Percentiles rank a stretch among this genome's conserved stretches.
These are phyloP conservation scores for Oscheius myriophilus DNA, from an alignment of 2,888 invertebrate species.

Conservation along the genomic window DNA sequence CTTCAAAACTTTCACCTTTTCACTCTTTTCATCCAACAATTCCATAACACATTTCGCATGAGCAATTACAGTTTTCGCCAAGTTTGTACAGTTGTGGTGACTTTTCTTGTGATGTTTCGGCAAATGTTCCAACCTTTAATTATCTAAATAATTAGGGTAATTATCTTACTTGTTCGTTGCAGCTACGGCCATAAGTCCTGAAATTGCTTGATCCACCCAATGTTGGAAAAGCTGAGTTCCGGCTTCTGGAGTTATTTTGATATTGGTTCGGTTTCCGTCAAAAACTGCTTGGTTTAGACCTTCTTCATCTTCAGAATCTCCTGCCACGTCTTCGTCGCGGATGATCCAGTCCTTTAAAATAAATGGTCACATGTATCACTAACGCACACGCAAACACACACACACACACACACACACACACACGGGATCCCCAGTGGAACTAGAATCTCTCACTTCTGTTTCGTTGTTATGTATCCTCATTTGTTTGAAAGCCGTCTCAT, in stretches of 20 bases:
- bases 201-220: constrained; percentile 61
- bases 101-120: constrained; percentile 25
- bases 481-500: constrained; percentile 35
- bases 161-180: constrained; percentile 53
- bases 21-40: constrained; percentile 29
- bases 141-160: too few relatives aligned
- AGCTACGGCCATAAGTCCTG: constrained; percentile 61
- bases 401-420: too few relatives aligned
- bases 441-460: constrained; percentile 30
- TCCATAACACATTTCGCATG: constrained; percentile 51
- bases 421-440: too few relatives aligned
- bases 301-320: constrained; percentile 36
- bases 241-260: constrained; percentile 40
- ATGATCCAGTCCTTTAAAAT: constrained; percentile 35
- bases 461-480: constrained; percentile 35
- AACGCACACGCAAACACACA: too few relatives aligned
- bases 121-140: constrained; percentile 11
- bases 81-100: constrained; percentile 40
- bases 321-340: constrained; percentile 47
- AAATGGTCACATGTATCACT: constrained; percentile 1
- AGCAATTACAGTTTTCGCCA: constrained; percentile 39
- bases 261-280: constrained; percentile 44
- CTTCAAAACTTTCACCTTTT: too few relatives aligned
- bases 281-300: constrained; percentile 34
- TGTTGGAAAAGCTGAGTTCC: constrained; percentile 51